phyloP scores from a whole-genome alignment of 2,113 vertebrate genomes.

The Oxyruncus cristatus region DNA sequence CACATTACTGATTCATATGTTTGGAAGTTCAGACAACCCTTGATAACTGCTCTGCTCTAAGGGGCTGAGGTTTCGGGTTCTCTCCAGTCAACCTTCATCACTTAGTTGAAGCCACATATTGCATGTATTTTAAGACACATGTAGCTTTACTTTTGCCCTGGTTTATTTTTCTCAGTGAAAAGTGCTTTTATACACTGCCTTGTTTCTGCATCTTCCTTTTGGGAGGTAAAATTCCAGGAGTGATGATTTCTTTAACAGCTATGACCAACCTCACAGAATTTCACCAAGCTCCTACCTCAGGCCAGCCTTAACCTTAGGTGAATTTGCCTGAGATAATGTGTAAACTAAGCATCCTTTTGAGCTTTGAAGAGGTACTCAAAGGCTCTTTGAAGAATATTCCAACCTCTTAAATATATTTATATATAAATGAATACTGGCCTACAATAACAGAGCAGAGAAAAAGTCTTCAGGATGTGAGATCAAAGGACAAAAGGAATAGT shows the following conservation, averaged over 20 bases:
- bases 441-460: background rate
- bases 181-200: accelerated
- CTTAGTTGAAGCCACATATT: background rate
- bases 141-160: background rate
- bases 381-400: conserved; percentile 12
- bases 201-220: background rate
- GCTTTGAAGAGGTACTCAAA: conserved; percentile 16
- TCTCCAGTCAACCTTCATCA: background rate
- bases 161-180: background rate
- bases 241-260: background rate
- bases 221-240: background rate
- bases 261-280: background rate
- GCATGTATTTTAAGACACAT: background rate
- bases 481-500: background rate
- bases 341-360: conserved; percentile 5
- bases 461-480: conserved; percentile 1
- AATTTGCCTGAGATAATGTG: background rate
- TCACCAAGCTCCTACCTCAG: background rate
- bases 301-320: background rate
- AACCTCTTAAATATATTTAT: conserved; percentile 12
- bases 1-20: background rate
- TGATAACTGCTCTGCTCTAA: background rate
- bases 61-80: background rate
- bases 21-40: background rate
- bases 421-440: background rate